These are phyloP conservation scores for Philaethria dido DNA, from an alignment of 2,888 invertebrate genomes.

Conservation along the genomic window DNA sequence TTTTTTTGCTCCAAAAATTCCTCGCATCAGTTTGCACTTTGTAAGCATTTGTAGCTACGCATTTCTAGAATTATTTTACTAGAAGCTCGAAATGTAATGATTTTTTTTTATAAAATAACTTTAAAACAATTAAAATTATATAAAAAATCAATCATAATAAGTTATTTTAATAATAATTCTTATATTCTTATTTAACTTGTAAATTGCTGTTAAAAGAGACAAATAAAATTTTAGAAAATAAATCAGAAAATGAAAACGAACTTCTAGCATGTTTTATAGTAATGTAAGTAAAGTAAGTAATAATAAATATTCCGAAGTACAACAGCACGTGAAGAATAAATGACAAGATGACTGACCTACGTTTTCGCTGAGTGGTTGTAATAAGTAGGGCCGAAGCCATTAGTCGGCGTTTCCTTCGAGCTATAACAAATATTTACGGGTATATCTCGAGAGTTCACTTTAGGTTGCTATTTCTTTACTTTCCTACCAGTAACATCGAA, in stretches of 20 bases:
- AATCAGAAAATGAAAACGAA: too few relatives aligned
- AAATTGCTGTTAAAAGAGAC: too few relatives aligned
- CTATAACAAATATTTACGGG: slow-evolving; percentile 19
- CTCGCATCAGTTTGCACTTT: not conserved
- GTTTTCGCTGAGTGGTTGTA: slow-evolving; percentile 15
- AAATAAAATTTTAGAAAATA: too few relatives aligned
- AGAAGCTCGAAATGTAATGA: too few relatives aligned
- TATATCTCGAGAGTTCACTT: slow-evolving; percentile 5
- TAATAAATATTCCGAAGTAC: not conserved
- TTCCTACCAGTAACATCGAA: not conserved
- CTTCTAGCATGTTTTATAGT: too few relatives aligned
- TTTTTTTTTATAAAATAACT: too few relatives aligned
- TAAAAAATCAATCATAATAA: too few relatives aligned
- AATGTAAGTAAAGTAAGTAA: too few relatives aligned
- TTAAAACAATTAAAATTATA: too few relatives aligned
- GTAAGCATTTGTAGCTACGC: not conserved
- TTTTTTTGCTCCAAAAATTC: not conserved
- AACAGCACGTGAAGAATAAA: not conserved
- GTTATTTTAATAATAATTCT: too few relatives aligned
- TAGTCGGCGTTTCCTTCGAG: slow-evolving; percentile 12
- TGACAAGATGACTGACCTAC: slow-evolving; percentile 12
- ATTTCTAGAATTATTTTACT: too few relatives aligned
- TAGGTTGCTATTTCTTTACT: slow-evolving; percentile 6
- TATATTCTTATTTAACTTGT: too few relatives aligned
- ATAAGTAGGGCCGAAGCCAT: slow-evolving; percentile 15